These are phyloP conservation scores for Exaiptasia diaphana DNA, from an alignment of 64 coral and sea anemone species.

Conservation along the genomic window DNA sequence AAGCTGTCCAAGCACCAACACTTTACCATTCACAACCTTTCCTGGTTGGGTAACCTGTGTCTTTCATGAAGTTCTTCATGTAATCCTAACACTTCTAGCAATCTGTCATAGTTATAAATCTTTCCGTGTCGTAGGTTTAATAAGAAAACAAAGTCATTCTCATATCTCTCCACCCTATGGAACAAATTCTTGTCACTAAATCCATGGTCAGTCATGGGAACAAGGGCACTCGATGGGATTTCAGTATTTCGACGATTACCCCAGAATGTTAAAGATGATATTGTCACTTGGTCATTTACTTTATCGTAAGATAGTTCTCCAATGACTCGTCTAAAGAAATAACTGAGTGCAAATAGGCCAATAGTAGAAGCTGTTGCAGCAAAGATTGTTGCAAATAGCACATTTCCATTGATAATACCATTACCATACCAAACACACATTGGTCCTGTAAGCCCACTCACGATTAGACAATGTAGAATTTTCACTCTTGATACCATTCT, in stretches of 20 bases:
- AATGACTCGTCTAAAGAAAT: constrained; percentile 80
- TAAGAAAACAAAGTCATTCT: constrained; percentile 33
- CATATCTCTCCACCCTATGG: constrained; percentile 64
- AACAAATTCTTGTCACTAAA: constrained; percentile 59
- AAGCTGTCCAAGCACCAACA: no score
- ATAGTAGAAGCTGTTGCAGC: constrained; percentile 63
- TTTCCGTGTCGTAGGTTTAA: constrained; percentile 67
- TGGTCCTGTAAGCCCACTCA: constrained; percentile 58
- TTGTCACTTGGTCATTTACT: constrained; percentile 28
- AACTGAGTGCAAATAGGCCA: constrained; percentile 71
- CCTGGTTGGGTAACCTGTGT: no score
- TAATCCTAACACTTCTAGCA: not conserved
- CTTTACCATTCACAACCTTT: no score
- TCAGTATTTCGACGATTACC: constrained; percentile 62
- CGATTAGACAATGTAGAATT: constrained; percentile 63
- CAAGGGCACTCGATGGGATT: constrained; percentile 14
- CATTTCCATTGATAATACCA: constrained; percentile 28
- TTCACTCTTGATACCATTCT: constrained; percentile 80
- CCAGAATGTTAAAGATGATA: constrained; percentile 87
- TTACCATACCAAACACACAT: constrained; percentile 63
- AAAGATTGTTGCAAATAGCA: constrained; percentile 24
- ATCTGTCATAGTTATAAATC: not conserved
- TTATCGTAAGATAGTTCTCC: constrained; percentile 63
- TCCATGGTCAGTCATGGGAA: constrained; percentile 66
- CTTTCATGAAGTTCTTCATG: not conserved